Conservation (phyloP, 2,888 invertebrate species). For the Smittia aterrima region DNA sequence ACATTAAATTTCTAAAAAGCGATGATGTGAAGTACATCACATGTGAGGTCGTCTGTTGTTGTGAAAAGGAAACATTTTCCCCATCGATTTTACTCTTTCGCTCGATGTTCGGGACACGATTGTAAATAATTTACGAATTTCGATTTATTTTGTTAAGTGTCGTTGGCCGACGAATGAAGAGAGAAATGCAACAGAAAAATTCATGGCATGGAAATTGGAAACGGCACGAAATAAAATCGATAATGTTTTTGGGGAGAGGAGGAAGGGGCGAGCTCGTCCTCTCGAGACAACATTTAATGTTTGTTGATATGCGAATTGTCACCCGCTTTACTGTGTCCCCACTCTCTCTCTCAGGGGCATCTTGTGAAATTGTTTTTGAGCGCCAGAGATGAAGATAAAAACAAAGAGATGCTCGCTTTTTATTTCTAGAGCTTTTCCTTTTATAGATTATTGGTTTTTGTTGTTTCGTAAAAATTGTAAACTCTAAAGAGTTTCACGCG, state of each 20-base stretch:
- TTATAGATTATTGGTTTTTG: too few relatives aligned
- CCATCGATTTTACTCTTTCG: constrained; percentile 5
- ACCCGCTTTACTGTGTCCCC: too few relatives aligned
- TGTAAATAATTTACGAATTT: constrained; percentile 3
- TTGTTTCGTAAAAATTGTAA: too few relatives aligned
- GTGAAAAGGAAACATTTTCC: neutral
- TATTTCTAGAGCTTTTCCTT: too few relatives aligned
- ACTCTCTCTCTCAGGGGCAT: too few relatives aligned
- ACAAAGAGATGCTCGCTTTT: too few relatives aligned
- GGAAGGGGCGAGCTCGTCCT: too few relatives aligned
- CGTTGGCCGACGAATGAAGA: neutral
- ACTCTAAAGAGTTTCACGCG: too few relatives aligned
- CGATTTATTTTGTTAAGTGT: neutral
- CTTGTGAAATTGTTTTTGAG: too few relatives aligned
- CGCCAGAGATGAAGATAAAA: too few relatives aligned
- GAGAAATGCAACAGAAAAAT: neutral
- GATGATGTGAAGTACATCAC: constrained; percentile 5
- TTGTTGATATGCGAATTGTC: too few relatives aligned
- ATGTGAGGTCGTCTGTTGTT: neutral
- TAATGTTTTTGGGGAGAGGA: neutral
- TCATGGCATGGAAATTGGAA: neutral
- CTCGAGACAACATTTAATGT: too few relatives aligned
- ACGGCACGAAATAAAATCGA: neutral
- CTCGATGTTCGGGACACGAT: neutral
- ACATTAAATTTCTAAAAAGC: neutral